A percentile compares a stretch with the other conserved stretches of the same genome.
Evolutionary conservation across 2,113 vertebrate genomes (phyloP).

Genomic region (Acanthisitta chloris): DNA sequence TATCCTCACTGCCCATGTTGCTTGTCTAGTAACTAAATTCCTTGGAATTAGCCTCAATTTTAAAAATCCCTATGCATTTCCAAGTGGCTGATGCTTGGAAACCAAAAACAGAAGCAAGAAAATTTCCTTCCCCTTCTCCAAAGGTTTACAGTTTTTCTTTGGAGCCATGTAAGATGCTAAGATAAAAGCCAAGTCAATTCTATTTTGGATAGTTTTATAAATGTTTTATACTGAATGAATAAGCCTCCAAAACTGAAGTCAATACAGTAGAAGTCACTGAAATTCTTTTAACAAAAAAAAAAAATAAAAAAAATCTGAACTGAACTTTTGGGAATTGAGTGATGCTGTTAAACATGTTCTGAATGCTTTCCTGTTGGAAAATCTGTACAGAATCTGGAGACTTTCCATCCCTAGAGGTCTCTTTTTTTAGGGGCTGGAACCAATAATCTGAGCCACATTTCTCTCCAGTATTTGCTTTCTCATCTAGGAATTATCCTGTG

Average conservation of each 20-base stretch:
- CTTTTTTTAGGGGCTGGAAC: background rate
- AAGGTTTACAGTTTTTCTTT: background rate
- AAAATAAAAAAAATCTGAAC: background rate
- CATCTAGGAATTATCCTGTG: background rate
- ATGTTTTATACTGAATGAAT: background rate
- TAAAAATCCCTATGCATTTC: background rate
- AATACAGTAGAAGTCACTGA: background rate
- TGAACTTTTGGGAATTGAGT: background rate
- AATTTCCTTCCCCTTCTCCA: background rate
- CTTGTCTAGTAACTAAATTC: background rate
- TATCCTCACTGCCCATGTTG: background rate
- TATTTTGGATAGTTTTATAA: background rate
- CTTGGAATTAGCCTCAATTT: background rate
- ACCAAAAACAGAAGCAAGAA: background rate
- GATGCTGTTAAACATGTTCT: background rate
- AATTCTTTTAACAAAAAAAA: background rate
- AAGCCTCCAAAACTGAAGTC: background rate
- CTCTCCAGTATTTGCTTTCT: background rate
- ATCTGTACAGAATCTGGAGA: background rate
- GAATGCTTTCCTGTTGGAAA: background rate
- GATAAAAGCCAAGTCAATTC: background rate
- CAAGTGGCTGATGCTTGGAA: background rate
- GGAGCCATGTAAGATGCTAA: background rate
- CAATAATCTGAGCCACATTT: background rate
- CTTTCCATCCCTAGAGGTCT: background rate